Evolutionary conservation across 2,797 vertebrate genomes (phyloP).

Genomic region (Steatocranus sp.): DNA sequence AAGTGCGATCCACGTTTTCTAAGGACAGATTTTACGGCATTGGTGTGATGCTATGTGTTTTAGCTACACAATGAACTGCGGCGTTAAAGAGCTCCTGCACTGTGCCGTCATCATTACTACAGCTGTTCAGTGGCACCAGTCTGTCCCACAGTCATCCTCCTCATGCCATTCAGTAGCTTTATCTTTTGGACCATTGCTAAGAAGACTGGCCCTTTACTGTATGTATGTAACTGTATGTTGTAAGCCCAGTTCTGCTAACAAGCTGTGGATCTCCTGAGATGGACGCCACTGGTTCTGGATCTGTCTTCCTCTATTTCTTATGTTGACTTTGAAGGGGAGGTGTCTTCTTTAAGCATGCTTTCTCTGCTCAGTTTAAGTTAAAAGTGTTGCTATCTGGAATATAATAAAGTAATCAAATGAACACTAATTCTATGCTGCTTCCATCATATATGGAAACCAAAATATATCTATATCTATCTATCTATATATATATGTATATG

Average conservation of each 20-base stretch:
- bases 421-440: not conserved
- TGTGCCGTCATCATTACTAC: slow-evolving; percentile 17
- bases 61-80: slow-evolving; percentile 15
- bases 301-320: slow-evolving; percentile 18
- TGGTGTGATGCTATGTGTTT: slow-evolving; percentile 25
- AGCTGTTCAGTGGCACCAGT: slow-evolving; percentile 26
- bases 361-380: slow-evolving; percentile 31
- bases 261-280: slow-evolving; percentile 49
- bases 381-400: slow-evolving; percentile 1
- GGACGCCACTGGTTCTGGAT: slow-evolving; percentile 51
- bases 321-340: slow-evolving; percentile 50
- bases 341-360: slow-evolving; percentile 56
- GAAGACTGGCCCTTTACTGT: slow-evolving; percentile 31
- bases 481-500: not conserved
- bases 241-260: slow-evolving; percentile 42
- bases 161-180: slow-evolving; percentile 20
- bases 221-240: slow-evolving; percentile 10
- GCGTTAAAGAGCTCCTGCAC: slow-evolving; percentile 12
- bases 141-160: slow-evolving; percentile 15
- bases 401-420: not conserved
- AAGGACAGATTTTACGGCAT: slow-evolving; percentile 13
- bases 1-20: slow-evolving; percentile 18
- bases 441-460: not conserved
- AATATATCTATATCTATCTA: not conserved
- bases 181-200: slow-evolving; percentile 19